Evolutionary conservation across 2,888 invertebrate species (phyloP).

Genomic region (Octonoba sinensis): DNA sequence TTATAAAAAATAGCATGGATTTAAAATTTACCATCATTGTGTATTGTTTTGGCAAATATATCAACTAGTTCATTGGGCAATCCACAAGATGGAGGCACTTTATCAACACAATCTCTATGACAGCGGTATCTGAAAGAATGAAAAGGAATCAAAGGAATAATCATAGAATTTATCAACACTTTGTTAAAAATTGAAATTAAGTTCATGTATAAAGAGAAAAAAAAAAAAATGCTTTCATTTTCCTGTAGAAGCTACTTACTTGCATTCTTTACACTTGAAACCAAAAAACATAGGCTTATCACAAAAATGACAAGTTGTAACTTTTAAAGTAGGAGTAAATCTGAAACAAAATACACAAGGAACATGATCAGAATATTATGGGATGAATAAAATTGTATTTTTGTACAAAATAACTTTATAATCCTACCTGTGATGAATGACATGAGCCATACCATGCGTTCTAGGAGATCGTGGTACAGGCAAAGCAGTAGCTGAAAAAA

Average conservation of each 20-base stretch:
- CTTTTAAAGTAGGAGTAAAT: slow-evolving; percentile 70
- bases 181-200: background rate
- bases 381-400: background rate
- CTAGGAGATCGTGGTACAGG: slow-evolving; percentile 78
- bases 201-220: background rate
- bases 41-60: slow-evolving; percentile 75
- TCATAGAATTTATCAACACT: background rate
- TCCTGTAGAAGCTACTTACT: slow-evolving; percentile 75
- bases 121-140: slow-evolving; percentile 67
- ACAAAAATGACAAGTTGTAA: slow-evolving; percentile 90
- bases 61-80: slow-evolving; percentile 87
- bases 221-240: slow-evolving; percentile 5
- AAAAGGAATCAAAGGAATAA: background rate
- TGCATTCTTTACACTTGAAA: slow-evolving; percentile 94
- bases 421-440: slow-evolving; percentile 81
- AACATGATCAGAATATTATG: background rate
- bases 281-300: slow-evolving; percentile 84
- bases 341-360: slow-evolving; percentile 70
- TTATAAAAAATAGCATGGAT: background rate
- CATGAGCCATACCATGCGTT: slow-evolving; percentile 86
- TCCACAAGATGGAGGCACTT: slow-evolving; percentile 89
- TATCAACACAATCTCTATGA: slow-evolving; percentile 71
- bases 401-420: background rate
- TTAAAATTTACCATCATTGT: slow-evolving; percentile 60
- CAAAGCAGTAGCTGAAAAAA: slow-evolving; percentile 34